These are phyloP conservation scores for Microplitis manilae DNA, from an alignment of 2,888 invertebrate genomes.

Conservation along the genomic window DNA sequence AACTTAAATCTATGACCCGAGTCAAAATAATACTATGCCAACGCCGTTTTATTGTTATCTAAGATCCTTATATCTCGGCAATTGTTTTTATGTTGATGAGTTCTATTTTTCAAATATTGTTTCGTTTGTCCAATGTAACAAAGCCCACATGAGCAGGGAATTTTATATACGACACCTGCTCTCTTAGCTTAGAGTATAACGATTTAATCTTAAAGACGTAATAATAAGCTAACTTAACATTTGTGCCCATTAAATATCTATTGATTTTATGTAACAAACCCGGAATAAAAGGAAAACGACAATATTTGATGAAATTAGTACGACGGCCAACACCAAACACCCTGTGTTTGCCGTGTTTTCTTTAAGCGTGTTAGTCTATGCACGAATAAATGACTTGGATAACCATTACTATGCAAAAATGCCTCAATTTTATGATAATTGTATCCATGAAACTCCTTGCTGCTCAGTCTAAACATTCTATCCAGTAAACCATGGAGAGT, in stretches of 20 bases:
- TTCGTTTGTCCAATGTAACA: neutral
- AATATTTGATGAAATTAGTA: neutral
- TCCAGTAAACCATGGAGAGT: neutral
- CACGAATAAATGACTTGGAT: neutral
- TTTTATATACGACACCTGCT: constrained; percentile 8
- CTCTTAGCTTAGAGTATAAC: neutral
- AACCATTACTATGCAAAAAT: neutral
- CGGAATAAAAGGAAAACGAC: neutral
- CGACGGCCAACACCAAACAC: neutral
- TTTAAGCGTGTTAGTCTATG: neutral
- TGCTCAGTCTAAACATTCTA: neutral
- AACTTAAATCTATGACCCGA: neutral
- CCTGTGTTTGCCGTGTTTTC: neutral
- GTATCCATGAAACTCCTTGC: neutral
- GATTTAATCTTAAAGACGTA: neutral
- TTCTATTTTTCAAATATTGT: neutral
- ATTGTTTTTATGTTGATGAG: neutral
- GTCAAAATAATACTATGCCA: constrained; percentile 14
- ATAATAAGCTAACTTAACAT: neutral
- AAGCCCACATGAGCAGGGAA: neutral
- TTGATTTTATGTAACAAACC: neutral
- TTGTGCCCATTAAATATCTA: neutral
- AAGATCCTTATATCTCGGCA: neutral
- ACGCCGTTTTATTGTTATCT: neutral
- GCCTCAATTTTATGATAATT: neutral